Evolutionary conservation across 1,140 invertebrate genomes (phyloP).

Genomic region (Pogonognathellus flavescens): DNA sequence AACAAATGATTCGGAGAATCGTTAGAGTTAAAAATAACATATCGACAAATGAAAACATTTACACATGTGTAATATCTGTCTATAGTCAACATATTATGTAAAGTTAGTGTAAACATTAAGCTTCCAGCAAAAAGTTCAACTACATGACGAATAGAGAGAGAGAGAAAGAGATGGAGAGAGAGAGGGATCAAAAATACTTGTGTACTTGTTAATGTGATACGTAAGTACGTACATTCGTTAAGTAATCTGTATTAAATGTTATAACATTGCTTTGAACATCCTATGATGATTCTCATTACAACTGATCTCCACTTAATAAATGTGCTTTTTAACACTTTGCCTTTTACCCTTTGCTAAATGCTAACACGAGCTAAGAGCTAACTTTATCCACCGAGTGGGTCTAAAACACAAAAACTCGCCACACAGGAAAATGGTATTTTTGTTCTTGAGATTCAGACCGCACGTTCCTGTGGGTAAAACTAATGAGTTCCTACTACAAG

Average conservation of each 20-base stretch:
- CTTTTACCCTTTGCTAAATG: not conserved
- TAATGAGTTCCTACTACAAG: not conserved
- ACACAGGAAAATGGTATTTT: not conserved
- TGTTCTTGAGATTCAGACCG: constrained; percentile 5
- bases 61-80: not conserved
- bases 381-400: not conserved
- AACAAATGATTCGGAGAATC: not conserved
- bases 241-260: no score
- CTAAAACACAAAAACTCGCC: not conserved
- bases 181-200: no score
- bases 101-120: no score
- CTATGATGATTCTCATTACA: not conserved
- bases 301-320: not conserved
- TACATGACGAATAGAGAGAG: no score
- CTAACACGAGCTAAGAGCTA: not conserved
- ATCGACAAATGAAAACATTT: not conserved
- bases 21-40: constrained; percentile 22
- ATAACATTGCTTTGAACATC: no score
- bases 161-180: no score
- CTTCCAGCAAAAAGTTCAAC: no score
- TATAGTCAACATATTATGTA: no score
- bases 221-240: no score
- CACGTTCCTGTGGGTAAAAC: constrained; percentile 25
- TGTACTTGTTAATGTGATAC: no score
- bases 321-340: not conserved